Evolutionary conservation across 2,888 invertebrate genomes (phyloP), one percentile per base, ranked within the genome.

Genomic region (Drosophila austrosaltans): DNA sequence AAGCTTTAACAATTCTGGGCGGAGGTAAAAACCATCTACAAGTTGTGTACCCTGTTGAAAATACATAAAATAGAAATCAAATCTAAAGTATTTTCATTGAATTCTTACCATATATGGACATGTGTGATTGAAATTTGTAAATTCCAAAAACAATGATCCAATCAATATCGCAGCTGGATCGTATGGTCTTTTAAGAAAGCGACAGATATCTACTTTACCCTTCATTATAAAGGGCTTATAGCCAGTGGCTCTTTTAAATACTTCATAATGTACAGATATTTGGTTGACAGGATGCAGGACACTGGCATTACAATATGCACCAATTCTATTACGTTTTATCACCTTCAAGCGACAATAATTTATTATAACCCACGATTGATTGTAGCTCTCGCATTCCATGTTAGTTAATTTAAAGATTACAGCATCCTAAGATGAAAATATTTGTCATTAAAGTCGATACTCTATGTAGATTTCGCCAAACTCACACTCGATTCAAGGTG

Each of bases 221-320:
- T 72, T 53, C 0, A 63, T 4, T 0, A 78, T 6, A 57, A 66
- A 78, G 0, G 79, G 75, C 25, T 76, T 69, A 36, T 75, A 82
- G 0, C 75, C 75, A 56, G 48, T 81, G 0, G 68, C 81, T 6
- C 20, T 44, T 44, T 44, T 44, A 5, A 44, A 44, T 20, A 44
- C 4, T 44, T 44, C 16, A 7, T 20, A 20, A 5, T 42, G 32
- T 0, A 70, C 0, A 3, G 1, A 0, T 8, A 66, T 42, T 16
- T 72, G 7, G 4, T 63, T 0, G 7, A 67, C 74, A 1, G 74
- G 42, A 53, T 78, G 42, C 0, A 69, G 25, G 0, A 74, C 0
- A 3, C 68, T 66, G 1, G 39, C 32, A 7, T 75, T 76, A 6
- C 60, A 53, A 39, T 78, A 74, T 0, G 76, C 32, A 6, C 58